These are phyloP conservation scores for Enteromius viviparus DNA, from an alignment of 2,797 vertebrate species.

Conservation along the genomic window DNA sequence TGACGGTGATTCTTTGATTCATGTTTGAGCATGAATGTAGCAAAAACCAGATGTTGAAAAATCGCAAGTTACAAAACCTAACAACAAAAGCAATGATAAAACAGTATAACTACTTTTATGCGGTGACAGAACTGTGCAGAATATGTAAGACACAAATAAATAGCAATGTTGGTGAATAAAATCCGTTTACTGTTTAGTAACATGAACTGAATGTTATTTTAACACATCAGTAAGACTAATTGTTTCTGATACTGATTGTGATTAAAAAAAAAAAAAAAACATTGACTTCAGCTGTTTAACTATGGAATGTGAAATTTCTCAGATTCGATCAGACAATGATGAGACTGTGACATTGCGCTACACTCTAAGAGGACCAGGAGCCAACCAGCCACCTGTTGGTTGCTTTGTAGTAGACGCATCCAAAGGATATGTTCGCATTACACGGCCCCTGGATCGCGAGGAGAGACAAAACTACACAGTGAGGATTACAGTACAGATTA, in stretches of 20 bases:
- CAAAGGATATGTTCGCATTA: constrained; percentile 77
- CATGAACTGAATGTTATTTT: neutral
- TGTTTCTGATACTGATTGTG: neutral
- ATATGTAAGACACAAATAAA: neutral
- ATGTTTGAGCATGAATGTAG: neutral
- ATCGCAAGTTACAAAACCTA: neutral
- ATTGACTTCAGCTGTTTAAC: neutral
- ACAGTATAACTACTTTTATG: neutral
- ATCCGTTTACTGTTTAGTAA: neutral
- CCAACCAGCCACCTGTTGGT: constrained; percentile 72
- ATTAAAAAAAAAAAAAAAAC: neutral
- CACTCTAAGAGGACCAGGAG: constrained; percentile 79
- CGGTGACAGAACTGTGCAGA: neutral
- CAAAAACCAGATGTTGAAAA: neutral
- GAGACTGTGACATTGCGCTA: constrained; percentile 64
- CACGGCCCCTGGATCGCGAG: constrained; percentile 83
- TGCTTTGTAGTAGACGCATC: constrained; percentile 76
- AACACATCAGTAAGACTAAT: neutral
- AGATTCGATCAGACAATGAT: constrained; percentile 79
- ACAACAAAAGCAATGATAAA: neutral
- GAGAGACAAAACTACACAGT: constrained; percentile 71
- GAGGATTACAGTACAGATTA: constrained; percentile 49
- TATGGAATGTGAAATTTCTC: constrained; percentile 1
- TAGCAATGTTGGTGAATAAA: neutral
- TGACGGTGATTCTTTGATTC: neutral